Evolutionary conservation across 2,797 vertebrate genomes (phyloP).

Genomic region (Melopsittacus undulatus): DNA sequence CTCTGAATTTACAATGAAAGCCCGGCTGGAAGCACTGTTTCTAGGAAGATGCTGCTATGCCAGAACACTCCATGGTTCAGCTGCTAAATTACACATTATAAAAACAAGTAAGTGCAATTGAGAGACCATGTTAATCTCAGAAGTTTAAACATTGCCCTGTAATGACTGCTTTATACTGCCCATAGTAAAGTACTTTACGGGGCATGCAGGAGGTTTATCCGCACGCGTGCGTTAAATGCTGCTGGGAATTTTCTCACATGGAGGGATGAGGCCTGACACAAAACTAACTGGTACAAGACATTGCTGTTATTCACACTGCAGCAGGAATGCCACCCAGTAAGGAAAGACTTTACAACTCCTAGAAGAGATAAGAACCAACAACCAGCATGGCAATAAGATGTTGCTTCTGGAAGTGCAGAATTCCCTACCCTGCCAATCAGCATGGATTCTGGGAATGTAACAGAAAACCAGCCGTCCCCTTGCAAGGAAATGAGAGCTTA

Average conservation of each 20-base stretch:
- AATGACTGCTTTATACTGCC: conserved; percentile 67
- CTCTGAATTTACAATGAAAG: not conserved
- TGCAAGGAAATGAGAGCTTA: not conserved
- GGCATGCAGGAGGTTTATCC: conserved; percentile 55
- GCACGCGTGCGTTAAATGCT: conserved; percentile 60
- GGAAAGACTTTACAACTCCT: conserved; percentile 55
- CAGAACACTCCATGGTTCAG: conserved; percentile 59
- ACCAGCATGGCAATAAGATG: not conserved
- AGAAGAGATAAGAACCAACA: conserved; percentile 36
- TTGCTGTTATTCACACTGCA: conserved; percentile 24
- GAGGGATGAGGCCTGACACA: conserved; percentile 21
- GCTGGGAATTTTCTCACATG: conserved; percentile 73
- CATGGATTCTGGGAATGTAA: not conserved
- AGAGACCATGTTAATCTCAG: conserved; percentile 66
- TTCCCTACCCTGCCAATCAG: not conserved
- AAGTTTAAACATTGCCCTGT: conserved; percentile 59
- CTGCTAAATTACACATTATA: conserved; percentile 76
- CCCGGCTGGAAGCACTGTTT: not conserved
- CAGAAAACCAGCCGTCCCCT: not conserved
- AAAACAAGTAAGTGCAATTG: conserved; percentile 69
- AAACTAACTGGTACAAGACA: conserved; percentile 51
- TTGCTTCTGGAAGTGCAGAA: conserved; percentile 22
- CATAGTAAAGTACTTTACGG: conserved; percentile 67
- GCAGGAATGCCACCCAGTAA: conserved; percentile 70
- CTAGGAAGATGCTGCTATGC: not conserved